These are phyloP conservation scores for Ariolimax columbianus DNA, from an alignment of 2,888 invertebrate species.

Conservation along the genomic window DNA sequence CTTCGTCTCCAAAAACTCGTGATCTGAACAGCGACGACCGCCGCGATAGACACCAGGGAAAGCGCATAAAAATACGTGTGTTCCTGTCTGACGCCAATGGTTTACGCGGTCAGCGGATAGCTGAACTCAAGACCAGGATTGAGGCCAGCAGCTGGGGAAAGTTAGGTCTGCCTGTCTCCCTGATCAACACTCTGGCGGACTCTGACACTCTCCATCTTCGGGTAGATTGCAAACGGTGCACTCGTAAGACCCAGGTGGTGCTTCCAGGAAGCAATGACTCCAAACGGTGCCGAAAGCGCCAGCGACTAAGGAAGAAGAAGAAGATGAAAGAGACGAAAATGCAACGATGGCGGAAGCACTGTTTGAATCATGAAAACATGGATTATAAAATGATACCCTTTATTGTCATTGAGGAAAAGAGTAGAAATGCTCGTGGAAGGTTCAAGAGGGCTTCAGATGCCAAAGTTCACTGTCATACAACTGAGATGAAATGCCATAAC, in stretches of 20 bases:
- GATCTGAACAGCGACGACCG: not conserved
- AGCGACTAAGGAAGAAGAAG: constrained; percentile 27
- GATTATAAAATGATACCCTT: not conserved
- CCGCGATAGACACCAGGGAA: not conserved
- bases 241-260: constrained; percentile 39
- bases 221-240: constrained; percentile 52
- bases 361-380: not conserved
- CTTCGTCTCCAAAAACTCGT: constrained; percentile 12
- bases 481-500: not conserved
- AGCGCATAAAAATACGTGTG: constrained; percentile 30
- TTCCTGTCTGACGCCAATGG: constrained; percentile 33
- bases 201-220: constrained; percentile 32
- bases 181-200: constrained; percentile 15
- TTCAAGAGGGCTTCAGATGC: not conserved
- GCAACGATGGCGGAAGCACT: constrained; percentile 16
- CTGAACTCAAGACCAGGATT: constrained; percentile 25
- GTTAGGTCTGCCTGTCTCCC: constrained; percentile 31
- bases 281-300: constrained; percentile 14
- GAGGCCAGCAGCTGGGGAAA: constrained; percentile 8
- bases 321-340: constrained; percentile 32
- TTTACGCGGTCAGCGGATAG: constrained; percentile 30
- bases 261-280: constrained; percentile 31
- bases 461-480: not conserved
- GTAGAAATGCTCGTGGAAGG: not conserved
- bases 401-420: constrained; percentile 23